Conservation (phyloP, 2,797 vertebrate genomes). For the Acrossocheilus fasciatus region DNA sequence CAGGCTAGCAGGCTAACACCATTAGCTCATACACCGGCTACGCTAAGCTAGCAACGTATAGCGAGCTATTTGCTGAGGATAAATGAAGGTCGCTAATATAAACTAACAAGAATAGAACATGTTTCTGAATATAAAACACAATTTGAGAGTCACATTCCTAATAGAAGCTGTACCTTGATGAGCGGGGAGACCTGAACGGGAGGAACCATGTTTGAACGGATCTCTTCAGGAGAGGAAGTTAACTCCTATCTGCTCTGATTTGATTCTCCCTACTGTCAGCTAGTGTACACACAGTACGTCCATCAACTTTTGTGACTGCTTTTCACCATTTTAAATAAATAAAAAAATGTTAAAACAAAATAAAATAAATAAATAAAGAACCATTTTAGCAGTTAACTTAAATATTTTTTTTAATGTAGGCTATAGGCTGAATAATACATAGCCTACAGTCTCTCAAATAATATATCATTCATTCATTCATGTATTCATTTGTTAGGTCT, state of each 20-base stretch:
- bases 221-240: conserved; percentile 6
- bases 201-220: conserved; percentile 78
- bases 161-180: conserved; percentile 82
- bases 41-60: conserved; percentile 50
- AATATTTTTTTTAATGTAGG: not conserved
- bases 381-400: not conserved
- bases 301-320: not conserved
- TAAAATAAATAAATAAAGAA: not conserved
- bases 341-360: not conserved
- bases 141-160: not conserved
- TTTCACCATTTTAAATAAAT: not conserved
- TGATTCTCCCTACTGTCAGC: not conserved
- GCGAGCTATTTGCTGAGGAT: conserved; percentile 35
- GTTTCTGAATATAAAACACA: not conserved
- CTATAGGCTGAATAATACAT: not conserved
- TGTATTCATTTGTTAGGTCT: not conserved
- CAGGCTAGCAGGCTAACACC: conserved; percentile 22
- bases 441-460: not conserved
- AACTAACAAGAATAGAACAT: not conserved
- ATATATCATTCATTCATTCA: too few species aligned
- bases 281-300: not conserved
- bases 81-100: not conserved
- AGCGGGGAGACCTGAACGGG: conserved; percentile 89
- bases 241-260: not conserved
- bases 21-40: conserved; percentile 24